These are phyloP conservation scores for Listronotus bonariensis DNA, from an alignment of 1,140 invertebrate species.

Conservation along the genomic window DNA sequence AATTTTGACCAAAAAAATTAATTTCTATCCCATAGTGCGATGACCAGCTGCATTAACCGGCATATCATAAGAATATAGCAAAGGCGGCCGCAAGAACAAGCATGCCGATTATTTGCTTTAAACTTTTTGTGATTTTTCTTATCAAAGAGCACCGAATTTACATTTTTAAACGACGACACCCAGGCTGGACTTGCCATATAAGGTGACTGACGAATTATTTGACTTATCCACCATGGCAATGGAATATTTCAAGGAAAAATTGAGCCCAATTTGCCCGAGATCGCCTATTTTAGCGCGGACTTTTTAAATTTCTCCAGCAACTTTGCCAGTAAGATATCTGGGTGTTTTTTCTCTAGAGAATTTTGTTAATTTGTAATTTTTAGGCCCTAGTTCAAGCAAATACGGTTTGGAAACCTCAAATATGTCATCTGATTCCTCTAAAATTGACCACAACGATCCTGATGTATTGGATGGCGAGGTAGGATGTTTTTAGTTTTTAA, in stretches of 20 bases:
- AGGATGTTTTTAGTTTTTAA: slow-evolving; percentile 34
- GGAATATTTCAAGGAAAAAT: slow-evolving; percentile 93
- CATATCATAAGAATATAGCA: too few species aligned
- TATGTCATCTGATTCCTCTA: slow-evolving; percentile 26
- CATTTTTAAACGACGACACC: too few species aligned
- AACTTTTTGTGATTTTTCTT: too few species aligned
- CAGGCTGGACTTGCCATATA: slow-evolving; percentile 79
- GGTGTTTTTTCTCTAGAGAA: slow-evolving; percentile 1
- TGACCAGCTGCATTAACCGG: too few species aligned
- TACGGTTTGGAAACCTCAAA: slow-evolving; percentile 52
- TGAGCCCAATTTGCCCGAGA: slow-evolving; percentile 83
- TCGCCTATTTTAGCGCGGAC: slow-evolving; percentile 83
- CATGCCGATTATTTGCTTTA: too few species aligned
- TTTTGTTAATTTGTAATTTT: slow-evolving; percentile 20
- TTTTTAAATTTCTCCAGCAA: slow-evolving; percentile 74
- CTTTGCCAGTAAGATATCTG: slow-evolving; percentile 46
- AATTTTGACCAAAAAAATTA: too few species aligned
- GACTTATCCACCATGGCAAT: slow-evolving; percentile 91
- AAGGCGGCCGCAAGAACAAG: too few species aligned
- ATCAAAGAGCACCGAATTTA: too few species aligned
- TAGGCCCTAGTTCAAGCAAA: slow-evolving; percentile 67
- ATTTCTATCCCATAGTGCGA: too few species aligned
- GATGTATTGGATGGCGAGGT: slow-evolving; percentile 34
- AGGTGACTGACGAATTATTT: slow-evolving; percentile 89
- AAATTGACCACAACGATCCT: slow-evolving; percentile 26